These are phyloP conservation scores for Antheraea pernyi DNA, from an alignment of 1,140 invertebrate genomes.

Conservation along the genomic window DNA sequence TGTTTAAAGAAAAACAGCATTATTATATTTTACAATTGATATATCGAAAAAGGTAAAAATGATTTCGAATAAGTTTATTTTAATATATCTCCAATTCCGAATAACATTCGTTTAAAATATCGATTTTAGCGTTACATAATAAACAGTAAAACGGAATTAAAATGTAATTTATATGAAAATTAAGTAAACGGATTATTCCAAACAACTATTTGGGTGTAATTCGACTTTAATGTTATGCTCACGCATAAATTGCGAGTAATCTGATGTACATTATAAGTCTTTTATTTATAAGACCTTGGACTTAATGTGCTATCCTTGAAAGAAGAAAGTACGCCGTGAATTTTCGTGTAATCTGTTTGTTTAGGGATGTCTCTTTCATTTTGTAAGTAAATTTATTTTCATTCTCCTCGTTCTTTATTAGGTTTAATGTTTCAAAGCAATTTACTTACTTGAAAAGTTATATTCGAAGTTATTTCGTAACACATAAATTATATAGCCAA, in stretches of 20 bases:
- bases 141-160: not conserved
- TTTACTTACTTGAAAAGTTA: not conserved
- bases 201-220: not conserved
- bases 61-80: no score
- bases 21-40: no score
- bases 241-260: not conserved
- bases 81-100: no score
- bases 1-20: no score
- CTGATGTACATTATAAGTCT: conserved; percentile 5
- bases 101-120: no score
- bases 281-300: conserved; percentile 7
- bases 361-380: conserved; percentile 8
- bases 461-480: no score
- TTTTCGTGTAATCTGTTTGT: conserved; percentile 23
- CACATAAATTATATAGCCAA: no score
- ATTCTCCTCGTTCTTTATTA: not conserved
- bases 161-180: conserved; percentile 2
- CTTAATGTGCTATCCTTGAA: conserved; percentile 29
- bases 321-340: conserved; percentile 7
- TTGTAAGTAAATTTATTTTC: not conserved
- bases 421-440: not conserved
- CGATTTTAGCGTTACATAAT: not conserved
- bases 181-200: not conserved
- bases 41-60: no score
- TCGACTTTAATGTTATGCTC: not conserved